Evolutionary conservation across 2,113 vertebrate species (phyloP).

Genomic region (Sterna hirundo): DNA sequence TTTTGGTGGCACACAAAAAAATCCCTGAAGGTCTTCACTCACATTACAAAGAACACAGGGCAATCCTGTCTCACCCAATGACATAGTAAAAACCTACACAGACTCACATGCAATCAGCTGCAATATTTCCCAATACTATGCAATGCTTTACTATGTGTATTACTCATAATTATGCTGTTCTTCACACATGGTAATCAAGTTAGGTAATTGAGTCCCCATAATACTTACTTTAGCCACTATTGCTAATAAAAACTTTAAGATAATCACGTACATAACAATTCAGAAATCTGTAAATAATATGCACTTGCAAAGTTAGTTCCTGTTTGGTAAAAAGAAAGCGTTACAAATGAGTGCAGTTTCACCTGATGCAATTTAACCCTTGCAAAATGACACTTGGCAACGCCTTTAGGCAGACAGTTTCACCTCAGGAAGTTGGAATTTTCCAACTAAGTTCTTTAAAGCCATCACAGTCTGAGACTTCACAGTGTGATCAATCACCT

Average conservation of each 20-base stretch:
- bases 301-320: neutral
- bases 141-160: neutral
- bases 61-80: neutral
- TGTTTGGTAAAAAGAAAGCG: neutral
- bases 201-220: neutral
- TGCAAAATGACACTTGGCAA: neutral
- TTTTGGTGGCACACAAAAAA: neutral
- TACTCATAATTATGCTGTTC: neutral
- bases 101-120: neutral
- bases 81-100: neutral
- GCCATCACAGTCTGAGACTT: neutral
- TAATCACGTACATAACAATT: neutral
- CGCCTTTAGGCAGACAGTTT: neutral
- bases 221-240: neutral
- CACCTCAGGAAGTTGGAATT: neutral
- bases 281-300: neutral
- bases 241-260: neutral
- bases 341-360: neutral
- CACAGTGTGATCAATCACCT: neutral
- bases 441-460: neutral
- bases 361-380: neutral
- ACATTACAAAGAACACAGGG: neutral
- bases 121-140: neutral
- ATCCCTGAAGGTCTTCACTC: neutral
- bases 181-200: neutral